Evolutionary conservation across 2,888 invertebrate species (phyloP), one percentile per base, ranked within the genome.

Genomic region (Cacoxenus indagator): DNA sequence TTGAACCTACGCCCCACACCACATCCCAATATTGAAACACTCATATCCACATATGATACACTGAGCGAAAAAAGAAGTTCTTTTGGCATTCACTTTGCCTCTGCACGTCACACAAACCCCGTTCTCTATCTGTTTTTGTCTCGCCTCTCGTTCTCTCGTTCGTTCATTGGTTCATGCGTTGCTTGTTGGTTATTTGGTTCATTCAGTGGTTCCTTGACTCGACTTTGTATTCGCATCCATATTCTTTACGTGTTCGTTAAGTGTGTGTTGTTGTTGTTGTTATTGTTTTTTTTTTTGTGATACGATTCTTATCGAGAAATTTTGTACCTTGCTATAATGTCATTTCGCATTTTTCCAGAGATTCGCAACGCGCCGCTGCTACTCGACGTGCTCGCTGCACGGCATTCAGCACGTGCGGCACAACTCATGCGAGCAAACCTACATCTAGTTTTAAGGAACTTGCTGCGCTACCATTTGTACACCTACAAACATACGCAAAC

Each of bases 341-440:
- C 45, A 65, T 26, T 43, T 48, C 45, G n/a, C 19, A 62, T 74
- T 90, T 89, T 92, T 93, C 85, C 94, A 94, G 92, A 92, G 91
- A 91, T 93, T 93, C 89, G 92, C 93, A 84, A 93, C 94, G 80
- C 89, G 91, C 84, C 92, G 93, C 81, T 94, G 94, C 91, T 94
- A 94, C 90, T 94, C 94, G 81, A 93, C 94, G 87, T 93, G 93
- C 88, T 93, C 93, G 88, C 91, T 94, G 84, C 91, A 91, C 87
- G 92, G 92, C 86, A 91, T 92, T 83, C 92, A 92, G 85, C 91
- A 91, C 87, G 90, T 92, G 89, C 91, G 94, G 84, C 93, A 94
- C 89, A 94, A 94, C 88, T 94, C 94, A 89, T 93, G 94, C 90
- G 94, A 94, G 90, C 94, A 94, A 89, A 94, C 94, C 86, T 94